These are phyloP conservation scores for Calosoma granatense DNA, from an alignment of 1,140 invertebrate species.

Conservation along the genomic window DNA sequence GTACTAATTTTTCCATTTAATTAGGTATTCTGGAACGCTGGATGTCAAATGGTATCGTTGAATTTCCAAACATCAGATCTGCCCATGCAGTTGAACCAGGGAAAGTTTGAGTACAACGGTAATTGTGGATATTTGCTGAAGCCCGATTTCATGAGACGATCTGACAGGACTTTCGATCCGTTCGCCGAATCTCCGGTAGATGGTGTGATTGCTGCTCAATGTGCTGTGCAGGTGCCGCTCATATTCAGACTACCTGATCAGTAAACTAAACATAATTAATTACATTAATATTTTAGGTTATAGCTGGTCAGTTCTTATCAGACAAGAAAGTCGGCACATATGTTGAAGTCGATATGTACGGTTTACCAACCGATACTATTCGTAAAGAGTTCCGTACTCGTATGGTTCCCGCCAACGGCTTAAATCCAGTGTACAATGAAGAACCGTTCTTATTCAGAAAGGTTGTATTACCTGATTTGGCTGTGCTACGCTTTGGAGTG, in stretches of 20 bases:
- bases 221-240: slow-evolving; percentile 79
- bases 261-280: slow-evolving; percentile 10
- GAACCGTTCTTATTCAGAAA: slow-evolving; percentile 97
- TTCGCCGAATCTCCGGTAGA: slow-evolving; percentile 99
- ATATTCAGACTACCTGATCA: no score
- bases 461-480: slow-evolving; percentile 95
- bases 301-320: slow-evolving; percentile 98
- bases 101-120: slow-evolving; percentile 99
- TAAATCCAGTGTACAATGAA: slow-evolving; percentile 98
- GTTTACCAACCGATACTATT: slow-evolving; percentile 97
- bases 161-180: slow-evolving; percentile 95
- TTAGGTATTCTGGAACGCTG: slow-evolving; percentile 85
- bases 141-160: slow-evolving; percentile 97
- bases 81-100: slow-evolving; percentile 99
- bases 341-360: slow-evolving; percentile 99
- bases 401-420: slow-evolving; percentile 90
- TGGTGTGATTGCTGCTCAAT: slow-evolving; percentile 97
- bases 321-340: slow-evolving; percentile 98
- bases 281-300: slow-evolving; percentile 53
- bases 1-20: background rate
- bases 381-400: slow-evolving; percentile 95
- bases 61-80: slow-evolving; percentile 99
- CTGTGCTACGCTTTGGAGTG: slow-evolving; percentile 93
- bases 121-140: slow-evolving; percentile 95
- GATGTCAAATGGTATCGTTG: slow-evolving; percentile 97